Percentiles rank a stretch among this genome's conserved stretches.
Evolutionary conservation across 2,888 invertebrate species (phyloP).

Genomic region (Eupithecia pulchellata): DNA sequence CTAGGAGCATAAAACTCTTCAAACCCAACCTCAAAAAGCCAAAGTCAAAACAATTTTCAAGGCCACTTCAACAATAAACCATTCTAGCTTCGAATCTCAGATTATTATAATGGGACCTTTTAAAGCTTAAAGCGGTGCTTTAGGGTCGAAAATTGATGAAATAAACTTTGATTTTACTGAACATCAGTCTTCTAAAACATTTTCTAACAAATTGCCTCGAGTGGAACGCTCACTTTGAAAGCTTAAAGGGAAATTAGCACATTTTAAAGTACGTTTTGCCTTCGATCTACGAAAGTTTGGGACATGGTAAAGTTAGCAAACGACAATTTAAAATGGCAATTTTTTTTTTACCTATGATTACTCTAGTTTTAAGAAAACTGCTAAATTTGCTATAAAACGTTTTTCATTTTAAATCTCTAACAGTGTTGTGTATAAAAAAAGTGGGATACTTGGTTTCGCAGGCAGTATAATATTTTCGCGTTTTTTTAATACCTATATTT

Average conservation of each 20-base stretch:
- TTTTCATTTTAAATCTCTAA: no score
- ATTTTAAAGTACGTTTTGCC: constrained; percentile 64
- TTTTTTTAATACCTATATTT: no score
- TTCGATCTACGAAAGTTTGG: constrained; percentile 8
- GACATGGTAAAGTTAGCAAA: constrained; percentile 3
- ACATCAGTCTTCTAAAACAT: constrained; percentile 38
- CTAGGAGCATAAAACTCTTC: not conserved
- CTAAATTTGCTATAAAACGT: no score
- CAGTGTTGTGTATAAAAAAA: no score
- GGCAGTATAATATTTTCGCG: no score
- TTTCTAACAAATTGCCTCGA: constrained; percentile 44
- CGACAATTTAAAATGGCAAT: no score
- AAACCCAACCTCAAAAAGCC: not conserved
- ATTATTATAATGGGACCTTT: constrained; percentile 18
- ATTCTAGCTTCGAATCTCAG: not conserved
- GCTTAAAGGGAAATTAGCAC: constrained; percentile 65
- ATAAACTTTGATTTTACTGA: constrained; percentile 44
- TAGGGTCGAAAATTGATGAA: constrained; percentile 35
- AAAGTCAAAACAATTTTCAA: constrained; percentile 1
- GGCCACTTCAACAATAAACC: not conserved
- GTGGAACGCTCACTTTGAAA: constrained; percentile 52
- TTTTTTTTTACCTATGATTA: no score
- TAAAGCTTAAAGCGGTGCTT: constrained; percentile 12
- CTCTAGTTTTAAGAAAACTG: no score
- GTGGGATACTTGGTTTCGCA: no score